Evolutionary conservation across 2,797 vertebrate genomes (phyloP), one percentile per base, ranked within the genome.

Genomic region (Setipinna tenuifilis): DNA sequence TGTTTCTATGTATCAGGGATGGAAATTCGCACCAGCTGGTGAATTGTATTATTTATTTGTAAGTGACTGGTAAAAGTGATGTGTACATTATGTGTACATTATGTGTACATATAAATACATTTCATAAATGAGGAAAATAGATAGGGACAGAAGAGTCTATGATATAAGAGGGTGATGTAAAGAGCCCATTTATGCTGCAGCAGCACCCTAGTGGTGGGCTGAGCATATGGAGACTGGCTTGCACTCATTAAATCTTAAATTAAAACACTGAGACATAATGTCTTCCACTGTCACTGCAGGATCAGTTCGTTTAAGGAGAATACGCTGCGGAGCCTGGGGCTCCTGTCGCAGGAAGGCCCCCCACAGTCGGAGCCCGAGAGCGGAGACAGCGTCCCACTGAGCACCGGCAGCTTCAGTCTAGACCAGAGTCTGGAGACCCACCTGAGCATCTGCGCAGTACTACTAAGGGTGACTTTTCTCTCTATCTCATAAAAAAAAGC

Each of bases 391-490:
- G 0, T 86, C 84, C 93, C 94, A 2, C 89, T 97, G 62, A 97
- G 96, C 0, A 96, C 96, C 6, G 97, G 97, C 0, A 92, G 95
- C 85, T 95, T 92, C 61, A 93, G 95, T 92, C 93, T 99, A 9
- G 98, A 99, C 78, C 85, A 81, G 19, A 94, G 97, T 61, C 84
- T 99, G 61, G 89, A 93, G 0, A 93, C 94, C 50, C 98, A 99
- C 87, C 94, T 99, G 89, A 96, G 94, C 81, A 93, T 96, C 85
- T 99, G 97, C 91, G 94, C 92, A 89, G 92, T 94, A 81, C 95
- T 99, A 88, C 89, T 99, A 85, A 94, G 95, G 95, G 97, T 97
- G 91, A 89, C 16, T 44, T 61, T 61, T 5, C 14, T 44, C 16
- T 44, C 65, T 6, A 31, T 78, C 17, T 44, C 71, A 44, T 12